phyloP scores from a whole-genome alignment of 2,797 vertebrate genomes.

The Oophaga sylvatica region DNA sequence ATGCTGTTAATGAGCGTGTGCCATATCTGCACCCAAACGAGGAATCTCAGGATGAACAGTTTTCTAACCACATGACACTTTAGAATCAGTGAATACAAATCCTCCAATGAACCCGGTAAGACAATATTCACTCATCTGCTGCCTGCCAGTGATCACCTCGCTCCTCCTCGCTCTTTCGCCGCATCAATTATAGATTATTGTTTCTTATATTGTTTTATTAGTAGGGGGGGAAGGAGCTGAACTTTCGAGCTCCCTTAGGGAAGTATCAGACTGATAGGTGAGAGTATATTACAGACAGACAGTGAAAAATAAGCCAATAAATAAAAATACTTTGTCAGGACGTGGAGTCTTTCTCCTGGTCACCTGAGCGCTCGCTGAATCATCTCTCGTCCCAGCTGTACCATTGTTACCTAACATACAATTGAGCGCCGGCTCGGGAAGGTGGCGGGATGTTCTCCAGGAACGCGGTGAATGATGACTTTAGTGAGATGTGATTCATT shows the following conservation, averaged over 20 bases:
- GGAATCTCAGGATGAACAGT: too few species aligned
- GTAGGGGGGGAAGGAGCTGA: not conserved
- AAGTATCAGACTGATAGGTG: not conserved
- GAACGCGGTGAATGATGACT: constrained; percentile 22
- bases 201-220: constrained; percentile 19
- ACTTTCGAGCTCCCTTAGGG: not conserved
- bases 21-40: too few species aligned
- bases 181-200: constrained; percentile 19
- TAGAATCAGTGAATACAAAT: not conserved
- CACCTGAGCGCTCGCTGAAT: not conserved
- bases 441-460: constrained; percentile 3
- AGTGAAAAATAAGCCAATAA: constrained; percentile 31
- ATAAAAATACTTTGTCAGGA: constrained; percentile 22
- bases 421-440: not conserved
- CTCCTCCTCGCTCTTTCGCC: not conserved
- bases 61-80: too few species aligned
- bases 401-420: constrained; percentile 18
- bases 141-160: not conserved
- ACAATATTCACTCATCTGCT: not conserved
- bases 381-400: constrained; percentile 14
- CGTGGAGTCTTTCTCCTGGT: constrained; percentile 20
- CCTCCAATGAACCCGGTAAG: not conserved
- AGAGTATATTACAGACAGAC: not conserved
- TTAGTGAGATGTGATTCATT: constrained; percentile 33
- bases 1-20: too few species aligned